These are phyloP conservation scores for Tribolium madens DNA, from an alignment of 1,140 invertebrate genomes.

Conservation along the genomic window DNA sequence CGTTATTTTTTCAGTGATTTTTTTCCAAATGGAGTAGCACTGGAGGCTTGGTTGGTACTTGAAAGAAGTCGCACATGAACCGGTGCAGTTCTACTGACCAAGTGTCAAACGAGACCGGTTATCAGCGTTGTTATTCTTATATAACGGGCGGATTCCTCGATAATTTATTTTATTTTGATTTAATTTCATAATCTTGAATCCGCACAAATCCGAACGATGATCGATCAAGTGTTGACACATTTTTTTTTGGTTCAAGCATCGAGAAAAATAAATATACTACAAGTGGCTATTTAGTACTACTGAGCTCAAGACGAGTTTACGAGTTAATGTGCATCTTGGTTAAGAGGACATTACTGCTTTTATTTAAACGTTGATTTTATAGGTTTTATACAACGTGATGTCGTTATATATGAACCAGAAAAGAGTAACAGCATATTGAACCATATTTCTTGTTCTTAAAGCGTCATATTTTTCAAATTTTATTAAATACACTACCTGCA, in stretches of 20 bases:
- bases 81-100: slow-evolving; percentile 37
- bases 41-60: slow-evolving; percentile 15
- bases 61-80: slow-evolving; percentile 36
- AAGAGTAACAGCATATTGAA: neutral
- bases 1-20: slow-evolving; percentile 5
- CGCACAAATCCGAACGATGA: neutral
- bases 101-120: slow-evolving; percentile 38
- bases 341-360: neutral
- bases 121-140: slow-evolving; percentile 34
- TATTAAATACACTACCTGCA: too few species aligned
- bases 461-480: too few species aligned
- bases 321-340: neutral
- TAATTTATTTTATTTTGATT: slow-evolving; percentile 28
- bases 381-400: neutral
- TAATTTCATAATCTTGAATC: neutral
- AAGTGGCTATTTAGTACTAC: too few species aligned
- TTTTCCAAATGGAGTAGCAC: slow-evolving; percentile 20
- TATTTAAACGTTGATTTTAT: neutral
- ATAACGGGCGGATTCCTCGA: slow-evolving; percentile 30
- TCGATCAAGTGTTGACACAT: neutral
- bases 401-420: neutral
- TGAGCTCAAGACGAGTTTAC: neutral
- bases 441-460: neutral
- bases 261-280: too few species aligned
- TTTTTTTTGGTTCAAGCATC: neutral